phyloP scores from a whole-genome alignment of 2,113 vertebrate species.

The Indicator indicator region DNA sequence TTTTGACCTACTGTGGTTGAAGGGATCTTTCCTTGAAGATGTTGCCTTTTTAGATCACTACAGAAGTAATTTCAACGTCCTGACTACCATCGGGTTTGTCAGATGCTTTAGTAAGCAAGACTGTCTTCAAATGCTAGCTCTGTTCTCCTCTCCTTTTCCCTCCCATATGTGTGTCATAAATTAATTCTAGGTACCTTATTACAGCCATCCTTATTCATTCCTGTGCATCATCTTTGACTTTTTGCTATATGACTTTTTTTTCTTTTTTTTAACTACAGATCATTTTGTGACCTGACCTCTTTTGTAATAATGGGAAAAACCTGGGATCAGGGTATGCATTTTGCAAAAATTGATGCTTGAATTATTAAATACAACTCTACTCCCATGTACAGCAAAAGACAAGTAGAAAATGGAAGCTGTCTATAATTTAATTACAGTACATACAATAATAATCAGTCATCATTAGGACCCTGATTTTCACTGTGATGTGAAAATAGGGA shows the following conservation, averaged over 20 bases:
- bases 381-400: neutral
- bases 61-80: neutral
- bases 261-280: neutral
- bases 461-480: constrained; percentile 11
- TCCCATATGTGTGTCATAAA: neutral
- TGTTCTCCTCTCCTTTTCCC: neutral
- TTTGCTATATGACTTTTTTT: neutral
- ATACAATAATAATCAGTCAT: constrained; percentile 49
- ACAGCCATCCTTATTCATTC: neutral
- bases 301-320: neutral
- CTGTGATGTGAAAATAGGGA: neutral
- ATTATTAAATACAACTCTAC: constrained; percentile 45
- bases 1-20: neutral
- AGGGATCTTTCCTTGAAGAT: neutral
- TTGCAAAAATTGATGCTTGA: constrained; percentile 32
- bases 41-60: neutral
- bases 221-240: neutral
- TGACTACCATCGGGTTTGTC: neutral
- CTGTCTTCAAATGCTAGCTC: neutral
- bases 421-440: constrained; percentile 44
- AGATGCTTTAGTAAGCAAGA: neutral
- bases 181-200: neutral
- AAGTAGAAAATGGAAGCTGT: constrained; percentile 41
- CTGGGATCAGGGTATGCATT: neutral
- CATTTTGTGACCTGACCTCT: neutral